phyloP scores from a whole-genome alignment of 92 coral and sea anemone species.

The Porites divaricata region DNA sequence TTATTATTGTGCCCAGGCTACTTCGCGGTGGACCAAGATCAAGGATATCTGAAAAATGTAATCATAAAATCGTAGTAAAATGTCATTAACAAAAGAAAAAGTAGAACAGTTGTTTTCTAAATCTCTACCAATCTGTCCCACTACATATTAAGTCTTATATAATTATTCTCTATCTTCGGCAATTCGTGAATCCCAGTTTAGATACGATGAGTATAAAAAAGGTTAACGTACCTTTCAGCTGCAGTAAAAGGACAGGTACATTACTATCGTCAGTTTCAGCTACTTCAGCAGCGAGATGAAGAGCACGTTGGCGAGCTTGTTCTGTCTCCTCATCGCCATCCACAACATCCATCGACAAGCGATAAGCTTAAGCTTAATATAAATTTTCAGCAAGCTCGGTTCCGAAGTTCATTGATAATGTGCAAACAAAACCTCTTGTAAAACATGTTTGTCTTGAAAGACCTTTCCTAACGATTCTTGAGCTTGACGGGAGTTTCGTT shows the following conservation, averaged over 20 bases:
- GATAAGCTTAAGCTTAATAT: not conserved
- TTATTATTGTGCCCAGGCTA: constrained; percentile 73
- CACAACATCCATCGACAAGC: constrained; percentile 68
- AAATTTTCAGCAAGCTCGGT: not conserved
- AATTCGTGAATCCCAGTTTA: too few relatives aligned
- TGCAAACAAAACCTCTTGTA: not conserved
- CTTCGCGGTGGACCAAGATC: constrained; percentile 73
- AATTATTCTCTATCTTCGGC: too few relatives aligned
- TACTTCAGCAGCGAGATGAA: constrained; percentile 96
- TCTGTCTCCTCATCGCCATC: constrained; percentile 68
- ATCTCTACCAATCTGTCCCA: too few relatives aligned
- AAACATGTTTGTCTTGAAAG: not conserved
- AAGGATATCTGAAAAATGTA: constrained; percentile 70
- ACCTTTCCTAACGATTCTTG: not conserved
- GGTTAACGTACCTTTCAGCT: constrained; percentile 76
- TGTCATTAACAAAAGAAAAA: too few relatives aligned
- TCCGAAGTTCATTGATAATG: not conserved
- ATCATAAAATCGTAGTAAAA: not conserved
- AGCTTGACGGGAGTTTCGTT: too few relatives aligned
- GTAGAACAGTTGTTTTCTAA: too few relatives aligned
- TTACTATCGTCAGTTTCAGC: constrained; percentile 95
- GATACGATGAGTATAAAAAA: too few relatives aligned
- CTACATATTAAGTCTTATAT: too few relatives aligned
- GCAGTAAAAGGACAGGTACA: constrained; percentile 84
- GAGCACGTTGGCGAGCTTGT: constrained; percentile 74